Evolutionary conservation across 2,113 vertebrate genomes (phyloP).

Genomic region (Gambusia holbrooki): DNA sequence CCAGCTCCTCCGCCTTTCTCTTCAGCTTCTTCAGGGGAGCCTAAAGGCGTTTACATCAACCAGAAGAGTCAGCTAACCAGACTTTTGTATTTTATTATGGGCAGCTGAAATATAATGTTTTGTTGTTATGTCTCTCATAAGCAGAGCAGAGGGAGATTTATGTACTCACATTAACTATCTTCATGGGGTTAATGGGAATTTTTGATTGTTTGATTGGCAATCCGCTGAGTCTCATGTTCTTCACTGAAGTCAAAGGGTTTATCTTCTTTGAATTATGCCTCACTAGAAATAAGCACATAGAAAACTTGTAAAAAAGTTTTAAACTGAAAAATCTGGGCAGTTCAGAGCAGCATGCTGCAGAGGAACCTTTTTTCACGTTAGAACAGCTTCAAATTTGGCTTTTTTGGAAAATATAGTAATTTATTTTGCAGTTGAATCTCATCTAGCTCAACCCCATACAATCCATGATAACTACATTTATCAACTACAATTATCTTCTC

Average conservation of each 20-base stretch:
- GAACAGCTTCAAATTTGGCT: neutral
- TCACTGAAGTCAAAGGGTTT: constrained; percentile 67
- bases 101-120: neutral
- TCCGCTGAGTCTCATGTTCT: constrained; percentile 70
- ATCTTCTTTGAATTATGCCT: constrained; percentile 30
- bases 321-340: neutral
- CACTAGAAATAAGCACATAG: constrained; percentile 40
- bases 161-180: constrained; percentile 59
- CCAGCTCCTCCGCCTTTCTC: constrained; percentile 78
- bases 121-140: neutral
- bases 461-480: no score
- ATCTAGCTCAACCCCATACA: no score
- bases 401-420: neutral
- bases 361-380: neutral
- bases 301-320: neutral
- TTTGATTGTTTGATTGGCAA: constrained; percentile 72
- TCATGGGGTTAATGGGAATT: constrained; percentile 69
- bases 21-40: constrained; percentile 81
- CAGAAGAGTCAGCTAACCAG: neutral
- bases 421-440: no score
- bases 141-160: neutral
- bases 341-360: neutral
- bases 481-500: no score
- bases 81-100: neutral
- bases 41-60: constrained; percentile 53